phyloP scores from a whole-genome alignment of 2,888 invertebrate species.

The Eupithecia abbreviata region DNA sequence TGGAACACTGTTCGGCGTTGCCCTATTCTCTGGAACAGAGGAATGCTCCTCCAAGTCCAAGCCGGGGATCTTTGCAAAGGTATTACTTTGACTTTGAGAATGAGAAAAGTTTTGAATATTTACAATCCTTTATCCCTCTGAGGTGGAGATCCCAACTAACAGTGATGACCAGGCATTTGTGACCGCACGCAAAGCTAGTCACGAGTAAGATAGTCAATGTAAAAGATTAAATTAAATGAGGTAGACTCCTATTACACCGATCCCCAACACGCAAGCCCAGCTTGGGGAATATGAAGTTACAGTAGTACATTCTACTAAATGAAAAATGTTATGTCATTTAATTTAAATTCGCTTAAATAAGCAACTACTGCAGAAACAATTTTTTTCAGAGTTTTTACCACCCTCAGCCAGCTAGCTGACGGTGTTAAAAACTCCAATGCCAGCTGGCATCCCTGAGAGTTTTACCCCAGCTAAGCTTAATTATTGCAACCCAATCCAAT shows the following conservation, averaged over 20 bases:
- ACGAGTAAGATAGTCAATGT: background rate
- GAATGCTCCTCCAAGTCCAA: slow-evolving; percentile 77
- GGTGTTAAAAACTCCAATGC: too few relatives aligned
- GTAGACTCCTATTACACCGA: background rate
- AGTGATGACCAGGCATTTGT: background rate
- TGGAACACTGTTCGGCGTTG: slow-evolving; percentile 73
- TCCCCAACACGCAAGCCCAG: background rate
- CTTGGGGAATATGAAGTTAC: background rate
- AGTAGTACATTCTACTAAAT: too few relatives aligned
- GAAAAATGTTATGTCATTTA: too few relatives aligned
- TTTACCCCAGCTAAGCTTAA: too few relatives aligned
- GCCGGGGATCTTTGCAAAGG: slow-evolving; percentile 78
- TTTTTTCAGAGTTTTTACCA: too few relatives aligned
- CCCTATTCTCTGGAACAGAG: slow-evolving; percentile 76
- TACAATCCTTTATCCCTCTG: too few relatives aligned
- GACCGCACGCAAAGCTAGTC: background rate
- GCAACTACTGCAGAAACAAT: too few relatives aligned
- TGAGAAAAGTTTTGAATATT: background rate
- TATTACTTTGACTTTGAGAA: slow-evolving; percentile 41
- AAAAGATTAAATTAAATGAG: background rate
- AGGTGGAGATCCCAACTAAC: background rate
- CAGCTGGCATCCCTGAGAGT: too few relatives aligned
- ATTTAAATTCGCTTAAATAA: too few relatives aligned
- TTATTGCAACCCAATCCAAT: too few relatives aligned
- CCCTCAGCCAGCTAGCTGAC: too few relatives aligned